Conservation (phyloP, 2,888 invertebrate genomes). For the Agriopis aurantiaria region DNA sequence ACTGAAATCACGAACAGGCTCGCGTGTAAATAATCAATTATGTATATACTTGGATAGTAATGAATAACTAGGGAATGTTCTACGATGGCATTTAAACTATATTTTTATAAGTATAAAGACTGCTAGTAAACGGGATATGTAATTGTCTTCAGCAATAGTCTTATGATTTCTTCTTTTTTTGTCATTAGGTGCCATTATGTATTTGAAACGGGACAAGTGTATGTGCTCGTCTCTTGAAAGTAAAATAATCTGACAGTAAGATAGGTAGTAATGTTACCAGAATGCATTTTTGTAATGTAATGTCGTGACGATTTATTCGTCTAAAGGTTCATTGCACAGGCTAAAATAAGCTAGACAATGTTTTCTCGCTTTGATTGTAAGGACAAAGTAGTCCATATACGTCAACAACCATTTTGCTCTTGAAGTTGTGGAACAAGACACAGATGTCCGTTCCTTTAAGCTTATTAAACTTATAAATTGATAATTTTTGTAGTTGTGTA, state of each 20-base stretch:
- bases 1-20: constrained; percentile 45
- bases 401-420: background rate
- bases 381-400: background rate
- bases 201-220: constrained; percentile 14
- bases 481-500: constrained; percentile 25
- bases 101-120: constrained; percentile 50
- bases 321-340: constrained; percentile 11
- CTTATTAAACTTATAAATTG: background rate
- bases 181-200: constrained; percentile 34
- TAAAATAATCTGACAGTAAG: constrained; percentile 23
- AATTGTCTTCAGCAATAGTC: constrained; percentile 31
- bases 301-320: constrained; percentile 15
- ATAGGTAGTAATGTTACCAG: constrained; percentile 35
- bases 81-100: constrained; percentile 47
- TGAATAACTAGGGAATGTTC: constrained; percentile 39
- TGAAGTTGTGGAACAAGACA: background rate
- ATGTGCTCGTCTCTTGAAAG: constrained; percentile 1
- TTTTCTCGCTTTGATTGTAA: background rate
- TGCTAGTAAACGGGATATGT: constrained; percentile 47
- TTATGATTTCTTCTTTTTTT: constrained; percentile 18
- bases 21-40: constrained; percentile 57
- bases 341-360: constrained; percentile 1
- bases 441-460: background rate
- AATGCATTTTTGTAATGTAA: constrained; percentile 28
- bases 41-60: constrained; percentile 57